Base-by-base conservation (phyloP, 1,140 invertebrate genomes). In the Drosophila jambulina region DNA sequence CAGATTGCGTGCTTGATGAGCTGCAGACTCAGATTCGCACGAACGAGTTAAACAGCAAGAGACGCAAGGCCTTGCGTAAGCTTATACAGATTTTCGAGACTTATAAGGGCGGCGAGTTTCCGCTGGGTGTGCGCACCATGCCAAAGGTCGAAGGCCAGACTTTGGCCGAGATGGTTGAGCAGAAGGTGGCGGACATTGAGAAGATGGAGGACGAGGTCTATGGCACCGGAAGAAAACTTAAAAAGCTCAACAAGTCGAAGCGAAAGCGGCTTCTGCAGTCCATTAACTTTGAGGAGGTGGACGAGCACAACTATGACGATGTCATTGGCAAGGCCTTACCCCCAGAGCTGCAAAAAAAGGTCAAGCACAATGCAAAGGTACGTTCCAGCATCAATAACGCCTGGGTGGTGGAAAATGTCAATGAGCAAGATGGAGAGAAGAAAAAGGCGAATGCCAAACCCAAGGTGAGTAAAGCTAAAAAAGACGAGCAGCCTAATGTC, bases 101-200 rank as follows among this genome's bases (percentile, higher is more conserved):
- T 74, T 91, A 96, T 19, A 91, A 93, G 3, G 65, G 93, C 43
- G 95, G 95, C 19, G 92, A 93, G 42, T 96, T 95, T 93, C 96
- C 96, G 8, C 70, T 96, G 9, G 95, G 95, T 10, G 80, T 95
- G 9, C 94, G 95, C 56, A 92, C 93, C 62, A 87, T 95, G 40
- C 86, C 91, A 9, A 79, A 84, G 40, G 63, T 77, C 4, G 76
- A 91, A 7, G 71, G 76, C 4, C 63, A 82, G 27, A 58, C 76
- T 3, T 43, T 91, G 8, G 49, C 77, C 2, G 83, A 91, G 32
- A 45, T 92, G 38, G 82, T 93, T 3, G 82, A 92, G 43, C 74
- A 92, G 27, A 93, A 93, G 64, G 80, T 91, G 5, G 27, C 58
- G 8, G 76, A 90, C 42, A 67, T 85, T 7, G 83, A 92, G 27